Percentiles rank a stretch among this genome's conserved stretches.
phyloP scores from a whole-genome alignment of 2,797 vertebrate genomes.

The Aphelocoma californica region DNA sequence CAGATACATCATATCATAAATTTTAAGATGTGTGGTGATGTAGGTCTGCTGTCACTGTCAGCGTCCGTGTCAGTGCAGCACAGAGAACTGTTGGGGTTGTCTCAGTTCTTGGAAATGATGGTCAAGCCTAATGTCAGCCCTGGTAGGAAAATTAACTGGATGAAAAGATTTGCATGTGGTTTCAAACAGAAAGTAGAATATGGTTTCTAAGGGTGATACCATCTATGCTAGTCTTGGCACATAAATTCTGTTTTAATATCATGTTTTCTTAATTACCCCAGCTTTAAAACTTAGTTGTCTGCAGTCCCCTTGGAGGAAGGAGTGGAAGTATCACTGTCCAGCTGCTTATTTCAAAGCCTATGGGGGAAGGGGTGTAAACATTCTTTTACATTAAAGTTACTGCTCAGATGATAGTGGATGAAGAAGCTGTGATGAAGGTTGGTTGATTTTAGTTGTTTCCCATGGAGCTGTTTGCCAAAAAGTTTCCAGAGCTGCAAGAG shows the following conservation, averaged over 20 bases:
- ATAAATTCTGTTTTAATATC: not conserved
- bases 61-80: not conserved
- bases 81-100: not conserved
- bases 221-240: not conserved
- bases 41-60: not conserved
- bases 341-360: not conserved
- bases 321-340: not conserved
- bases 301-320: not conserved
- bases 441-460: not conserved
- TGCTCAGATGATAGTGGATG: not conserved
- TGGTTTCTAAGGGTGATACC: rapidly evolving
- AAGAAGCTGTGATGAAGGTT: not conserved
- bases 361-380: not conserved
- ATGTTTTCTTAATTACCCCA: not conserved
- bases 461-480: not conserved
- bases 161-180: rapidly evolving
- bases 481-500: not conserved
- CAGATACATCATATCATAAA: rapidly evolving
- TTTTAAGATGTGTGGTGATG: not conserved
- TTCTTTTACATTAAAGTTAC: not conserved
- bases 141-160: not conserved
- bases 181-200: not conserved
- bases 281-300: not conserved
- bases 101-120: not conserved
- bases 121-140: not conserved